phyloP scores from a whole-genome alignment of 2,113 vertebrate genomes.

The Centropus unirufus region DNA sequence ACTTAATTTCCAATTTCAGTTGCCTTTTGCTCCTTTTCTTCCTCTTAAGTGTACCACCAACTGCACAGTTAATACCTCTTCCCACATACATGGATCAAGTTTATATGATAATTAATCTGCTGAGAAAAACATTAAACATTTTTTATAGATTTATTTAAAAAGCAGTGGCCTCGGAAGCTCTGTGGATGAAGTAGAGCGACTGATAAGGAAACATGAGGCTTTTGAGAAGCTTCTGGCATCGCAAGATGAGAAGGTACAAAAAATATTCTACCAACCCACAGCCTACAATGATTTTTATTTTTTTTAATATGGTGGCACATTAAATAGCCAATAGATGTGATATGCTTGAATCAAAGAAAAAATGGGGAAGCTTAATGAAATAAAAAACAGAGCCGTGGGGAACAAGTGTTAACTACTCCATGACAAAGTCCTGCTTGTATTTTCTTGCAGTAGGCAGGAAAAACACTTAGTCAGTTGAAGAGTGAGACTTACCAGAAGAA shows the following conservation, averaged over 20 bases:
- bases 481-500: neutral
- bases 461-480: neutral
- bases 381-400: neutral
- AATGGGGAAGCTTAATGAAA: neutral
- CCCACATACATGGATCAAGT: neutral
- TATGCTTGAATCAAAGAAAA: neutral
- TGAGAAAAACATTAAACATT: neutral
- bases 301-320: neutral
- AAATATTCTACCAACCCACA: neutral
- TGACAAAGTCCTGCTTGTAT: neutral
- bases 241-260: constrained; percentile 89
- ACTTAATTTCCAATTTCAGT: neutral
- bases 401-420: neutral
- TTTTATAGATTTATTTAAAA: constrained; percentile 82
- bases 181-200: constrained; percentile 82
- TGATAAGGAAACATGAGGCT: constrained; percentile 85
- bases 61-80: neutral
- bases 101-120: neutral
- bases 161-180: constrained; percentile 81
- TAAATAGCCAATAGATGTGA: neutral
- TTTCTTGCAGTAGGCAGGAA: neutral
- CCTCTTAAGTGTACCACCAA: neutral
- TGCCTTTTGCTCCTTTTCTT: neutral
- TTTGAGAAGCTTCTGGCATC: constrained; percentile 88
- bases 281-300: neutral